Evolutionary conservation across 2,113 vertebrate genomes (phyloP), one percentile per base, ranked within the genome.

Genomic region (Paracyprichromis sp.): DNA sequence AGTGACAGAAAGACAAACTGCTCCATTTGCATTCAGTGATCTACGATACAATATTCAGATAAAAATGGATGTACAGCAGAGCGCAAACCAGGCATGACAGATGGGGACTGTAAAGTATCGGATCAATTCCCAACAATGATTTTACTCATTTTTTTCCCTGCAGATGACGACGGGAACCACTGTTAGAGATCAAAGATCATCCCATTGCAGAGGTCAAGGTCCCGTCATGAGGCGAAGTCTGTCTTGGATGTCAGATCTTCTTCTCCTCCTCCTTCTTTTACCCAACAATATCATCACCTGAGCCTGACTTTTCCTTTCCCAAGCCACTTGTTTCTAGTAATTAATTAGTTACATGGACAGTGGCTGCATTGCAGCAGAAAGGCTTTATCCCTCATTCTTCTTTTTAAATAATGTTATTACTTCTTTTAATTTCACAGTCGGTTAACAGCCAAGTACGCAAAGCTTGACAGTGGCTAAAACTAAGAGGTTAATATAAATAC

Each of bases 1-100:
- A 26, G 83, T 92, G 94, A 93, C 94, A 93, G 80, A 86, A 93
- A 95, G 94, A 95, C 82, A 88, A 94, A 96, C 89, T 9, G 92
- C 71, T 79, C 86, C 92, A 95, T 95, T 94, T 95, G 92, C 91
- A 90, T 93, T 83, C 89, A 66, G 90, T 94, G 93, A 95, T 95
- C 93, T 93, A 92, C 73, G 83, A 93, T 91, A 94, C 90, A 82
- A 93, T 93, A 94, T 89, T 89, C 90, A 89, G 89, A 94, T 91
- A 88, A 91, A 94, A 95, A 93, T 86, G 88, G 88, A 89, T 89
- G 66, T 17, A 71, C 14, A 29, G 87, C 26, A 40, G 90, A 87
- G 83, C 66, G 85, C 54, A 84, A 88, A 91, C 16, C 87, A 50
- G 87, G 80, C 88, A 6, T 93, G 92, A 94, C 87, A 69, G 91